Conservation (phyloP, 2,888 invertebrate genomes). For the Deilephila elpenor region DNA sequence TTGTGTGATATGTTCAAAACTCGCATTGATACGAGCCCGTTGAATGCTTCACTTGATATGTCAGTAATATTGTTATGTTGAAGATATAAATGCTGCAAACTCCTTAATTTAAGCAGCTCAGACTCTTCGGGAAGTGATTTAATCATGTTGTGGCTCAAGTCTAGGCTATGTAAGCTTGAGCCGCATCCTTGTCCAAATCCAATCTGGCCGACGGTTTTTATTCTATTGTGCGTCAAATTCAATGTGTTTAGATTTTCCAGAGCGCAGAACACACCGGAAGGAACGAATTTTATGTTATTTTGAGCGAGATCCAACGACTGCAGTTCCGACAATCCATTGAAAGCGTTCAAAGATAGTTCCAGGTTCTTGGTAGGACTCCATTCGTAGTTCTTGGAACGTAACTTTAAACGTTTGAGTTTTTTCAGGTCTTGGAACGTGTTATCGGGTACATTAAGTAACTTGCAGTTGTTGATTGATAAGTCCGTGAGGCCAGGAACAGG, state of each 20-base stretch:
- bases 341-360: slow-evolving; percentile 88
- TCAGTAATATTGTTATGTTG: slow-evolving; percentile 93
- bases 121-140: slow-evolving; percentile 89
- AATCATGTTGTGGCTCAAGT: slow-evolving; percentile 92
- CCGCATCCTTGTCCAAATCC: slow-evolving; percentile 88
- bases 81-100: slow-evolving; percentile 91
- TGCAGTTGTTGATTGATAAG: slow-evolving; percentile 91
- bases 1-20: slow-evolving; percentile 95
- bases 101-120: slow-evolving; percentile 89
- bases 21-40: slow-evolving; percentile 90
- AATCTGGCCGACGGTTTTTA: slow-evolving; percentile 90
- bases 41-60: slow-evolving; percentile 91
- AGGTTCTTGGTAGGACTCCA: slow-evolving; percentile 91
- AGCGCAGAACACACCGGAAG: slow-evolving; percentile 91
- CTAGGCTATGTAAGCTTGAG: slow-evolving; percentile 89
- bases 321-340: slow-evolving; percentile 91
- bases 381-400: slow-evolving; percentile 92
- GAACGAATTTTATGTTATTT: slow-evolving; percentile 92
- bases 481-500: slow-evolving; percentile 90
- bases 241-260: slow-evolving; percentile 91
- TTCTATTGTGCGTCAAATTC: slow-evolving; percentile 93
- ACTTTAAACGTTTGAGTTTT: slow-evolving; percentile 90
- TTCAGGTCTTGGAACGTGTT: slow-evolving; percentile 92
- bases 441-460: slow-evolving; percentile 89
- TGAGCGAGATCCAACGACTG: slow-evolving; percentile 91